A percentile compares a stretch with the other conserved stretches of the same genome.
Evolutionary conservation across 2,113 vertebrate genomes (phyloP).

Genomic region (Scomber japonicus): DNA sequence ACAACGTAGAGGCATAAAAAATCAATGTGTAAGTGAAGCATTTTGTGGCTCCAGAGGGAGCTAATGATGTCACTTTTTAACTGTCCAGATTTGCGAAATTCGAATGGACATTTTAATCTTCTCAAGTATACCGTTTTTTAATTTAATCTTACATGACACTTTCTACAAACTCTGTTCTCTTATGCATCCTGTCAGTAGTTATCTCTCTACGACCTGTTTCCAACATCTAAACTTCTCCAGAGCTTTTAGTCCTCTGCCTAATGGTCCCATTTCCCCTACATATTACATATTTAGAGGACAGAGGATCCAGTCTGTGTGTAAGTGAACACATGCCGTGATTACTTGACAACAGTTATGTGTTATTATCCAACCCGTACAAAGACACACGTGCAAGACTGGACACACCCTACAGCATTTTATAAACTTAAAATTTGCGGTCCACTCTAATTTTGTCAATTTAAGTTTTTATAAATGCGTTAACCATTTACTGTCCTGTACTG

Average conservation of each 20-base stretch:
- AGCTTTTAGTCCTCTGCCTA: not conserved
- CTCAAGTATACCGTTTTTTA: too few relatives aligned
- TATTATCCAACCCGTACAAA: not conserved
- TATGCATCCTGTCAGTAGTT: not conserved
- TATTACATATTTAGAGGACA: conserved; percentile 26
- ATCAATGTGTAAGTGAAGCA: too few relatives aligned
- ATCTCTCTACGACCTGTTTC: not conserved
- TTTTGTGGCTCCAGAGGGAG: too few relatives aligned
- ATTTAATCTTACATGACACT: not conserved
- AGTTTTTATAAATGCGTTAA: not conserved
- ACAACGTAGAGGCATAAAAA: too few relatives aligned
- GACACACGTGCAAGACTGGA: conserved; percentile 2
- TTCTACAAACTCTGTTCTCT: too few relatives aligned
- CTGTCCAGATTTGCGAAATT: not conserved
- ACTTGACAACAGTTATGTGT: conserved; percentile 6
- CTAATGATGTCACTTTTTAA: too few relatives aligned
- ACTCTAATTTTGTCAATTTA: not conserved
- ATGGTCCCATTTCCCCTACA: conserved; percentile 1
- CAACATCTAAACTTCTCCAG: not conserved
- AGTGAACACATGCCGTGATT: conserved; percentile 45
- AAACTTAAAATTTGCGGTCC: conserved; percentile 7
- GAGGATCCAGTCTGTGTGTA: conserved; percentile 35
- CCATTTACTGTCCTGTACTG: not conserved
- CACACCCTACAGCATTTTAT: conserved; percentile 38
- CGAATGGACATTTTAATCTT: too few relatives aligned